Base-by-base conservation (phyloP, 2,888 invertebrate genomes). In the Drosophila longiperda region DNA sequence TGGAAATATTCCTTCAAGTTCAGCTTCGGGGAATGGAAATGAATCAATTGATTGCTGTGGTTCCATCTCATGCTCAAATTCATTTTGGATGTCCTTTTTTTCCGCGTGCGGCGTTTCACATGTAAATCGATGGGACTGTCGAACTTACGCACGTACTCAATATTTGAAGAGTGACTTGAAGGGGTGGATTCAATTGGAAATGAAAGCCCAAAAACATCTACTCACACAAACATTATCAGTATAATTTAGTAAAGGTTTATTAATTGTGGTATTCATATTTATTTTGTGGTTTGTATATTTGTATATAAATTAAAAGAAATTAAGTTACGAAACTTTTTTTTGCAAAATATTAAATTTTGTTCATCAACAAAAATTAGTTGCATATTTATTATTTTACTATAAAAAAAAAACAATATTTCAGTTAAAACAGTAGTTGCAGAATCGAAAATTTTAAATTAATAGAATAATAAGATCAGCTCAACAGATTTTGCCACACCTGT, bases 141-240 rank as follows among this genome's bases (percentile, higher is more conserved):
- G 67, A 78, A 69, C 84, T 78, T 71, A 73, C 75, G 75, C 82
- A 86, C 83, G 81, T 83, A 78, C 84, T 75, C 71, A 66, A 67
- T 72, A 75, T 88, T 84, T 82, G 72, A 69, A 72, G 71, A 69
- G 62, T 64, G 69, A 61, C 71, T 68, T 71, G n/a, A 50, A 42
- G 26, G 23, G 12, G 36, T 34, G 23, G 9, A 58, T 33, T 73
- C 33, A 78, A 57, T 62, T 36, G 49, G 17, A 64, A 66, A 71
- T 64, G 58, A 49, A 63, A 34, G 29, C 17, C 40, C 20, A 15
- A 23, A 57, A 49, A 3, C 3, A 45, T 12, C 45, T 45, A 23
- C 15, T 23, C 12, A 15, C 45, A 15, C 12, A 20, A 45, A 12
- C 20, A 15, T 20, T 7, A 7, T 20, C 15, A 20, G 20, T 7